Conservation (phyloP, 2,113 vertebrate genomes). For the Paracanthobrama guichenoti region DNA sequence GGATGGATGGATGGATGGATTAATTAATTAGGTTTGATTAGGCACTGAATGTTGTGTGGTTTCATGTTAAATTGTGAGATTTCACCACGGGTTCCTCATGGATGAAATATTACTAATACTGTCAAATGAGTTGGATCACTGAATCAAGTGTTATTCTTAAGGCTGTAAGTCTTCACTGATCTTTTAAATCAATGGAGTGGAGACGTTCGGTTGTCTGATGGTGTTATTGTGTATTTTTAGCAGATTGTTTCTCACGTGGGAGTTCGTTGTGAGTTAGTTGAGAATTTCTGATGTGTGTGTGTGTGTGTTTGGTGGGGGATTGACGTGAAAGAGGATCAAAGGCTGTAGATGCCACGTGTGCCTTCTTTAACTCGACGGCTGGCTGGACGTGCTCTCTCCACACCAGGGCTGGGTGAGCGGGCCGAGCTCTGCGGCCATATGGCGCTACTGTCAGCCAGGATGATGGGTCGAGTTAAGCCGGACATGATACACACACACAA, state of each 20-base stretch:
- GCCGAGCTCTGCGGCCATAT: conserved; percentile 51
- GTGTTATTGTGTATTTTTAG: conserved; percentile 8
- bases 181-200: conserved; percentile 7
- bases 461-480: conserved; percentile 43
- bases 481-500: neutral
- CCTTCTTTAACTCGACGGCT: conserved; percentile 48
- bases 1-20: neutral
- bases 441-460: conserved; percentile 42
- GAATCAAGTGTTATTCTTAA: neutral
- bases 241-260: neutral
- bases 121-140: neutral
- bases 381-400: conserved; percentile 29
- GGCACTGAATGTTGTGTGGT: neutral
- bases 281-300: neutral
- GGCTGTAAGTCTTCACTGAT: neutral
- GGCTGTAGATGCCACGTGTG: conserved; percentile 53
- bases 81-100: neutral
- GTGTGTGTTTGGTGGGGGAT: neutral
- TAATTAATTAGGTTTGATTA: no score
- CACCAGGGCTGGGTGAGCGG: neutral
- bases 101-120: neutral
- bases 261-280: neutral
- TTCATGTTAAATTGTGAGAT: neutral
- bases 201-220: neutral
- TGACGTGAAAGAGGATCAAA: conserved; percentile 51